Evolutionary conservation across 2,797 vertebrate genomes (phyloP), one percentile per base, ranked within the genome.

Genomic region (Periparus ater): DNA sequence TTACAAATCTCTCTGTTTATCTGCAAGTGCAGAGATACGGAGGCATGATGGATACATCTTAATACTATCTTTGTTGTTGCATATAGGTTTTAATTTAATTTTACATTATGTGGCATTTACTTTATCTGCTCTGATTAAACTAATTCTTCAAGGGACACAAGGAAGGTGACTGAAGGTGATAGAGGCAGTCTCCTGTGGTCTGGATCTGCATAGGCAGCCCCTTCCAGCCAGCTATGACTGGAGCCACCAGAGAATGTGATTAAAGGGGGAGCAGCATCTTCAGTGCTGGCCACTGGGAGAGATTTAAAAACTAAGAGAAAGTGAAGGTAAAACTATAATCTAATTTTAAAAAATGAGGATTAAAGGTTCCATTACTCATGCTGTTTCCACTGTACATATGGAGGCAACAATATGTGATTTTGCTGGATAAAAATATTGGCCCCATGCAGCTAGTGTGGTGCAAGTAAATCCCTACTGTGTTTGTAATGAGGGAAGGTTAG

Each of bases 291-390:
- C 89, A 27, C 30, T 85, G 86, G 93, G 85, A 94, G 68, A 84
- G 95, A 89, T 91, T 95, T 94, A 89, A 78, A 91, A 96, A 94
- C 77, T 55, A 87, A 89, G 88, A 96, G 95, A 95, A 97, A 97
- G 92, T 74, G 89, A 96, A 95, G 93, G 95, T 93, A 96, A 97
- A 97, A 96, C 94, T 92, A 84, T 96, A 97, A 98, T 97, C 96
- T 98, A 97, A 98, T 98, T 98, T 98, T 95, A 94, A 96, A 95
- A 98, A 98, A 97, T 91, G 96, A 96, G 97, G 97, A 97, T 98
- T 98, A 98, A 97, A 97, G 97, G 85, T 97, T 97, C 97, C 89
- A 97, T 97, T 97, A 95, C 93, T 97, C 97, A 89, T 82, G 97
- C 97, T 98, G 98, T 96, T 98, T 95, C 95, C 92, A 27, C 96